Base-by-base conservation (phyloP, 2,113 vertebrate genomes). In the Amphiprion ocellaris region DNA sequence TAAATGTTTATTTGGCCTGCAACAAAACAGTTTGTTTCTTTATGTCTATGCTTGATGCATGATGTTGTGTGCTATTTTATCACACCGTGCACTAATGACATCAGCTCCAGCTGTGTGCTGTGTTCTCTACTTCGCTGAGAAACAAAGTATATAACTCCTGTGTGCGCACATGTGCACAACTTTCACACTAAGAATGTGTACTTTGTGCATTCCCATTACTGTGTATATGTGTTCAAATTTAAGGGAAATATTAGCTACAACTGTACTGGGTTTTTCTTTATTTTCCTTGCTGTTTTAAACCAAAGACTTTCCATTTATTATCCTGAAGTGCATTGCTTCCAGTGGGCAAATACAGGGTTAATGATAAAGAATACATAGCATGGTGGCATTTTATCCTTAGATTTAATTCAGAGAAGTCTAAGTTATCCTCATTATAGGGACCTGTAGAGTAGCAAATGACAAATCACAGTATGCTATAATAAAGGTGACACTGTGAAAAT, bases 401-500 rank as follows among this genome's bases (percentile, higher is more conserved):
- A 89, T 85, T 77, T 84, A 81, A 90, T 90, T 85, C 81, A 30
- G 74, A 67, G 79, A 87, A 77, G 82, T 86, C 89, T 65, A 88
- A 85, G 71, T 75, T 85, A 76, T 92, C 84, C 86, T 92, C 87
- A 90, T 93, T 90, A 91, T 63, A 19, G 67, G 74, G 71, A 87
- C 88, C 89, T 90, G 89, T 86, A 86, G 86, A 88, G 91, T 79
- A 69, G 74, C 78, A 75, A 85, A 91, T 92, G 91, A 92, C 87
- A 86, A 93, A 92, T 92, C 87, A 77, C 84, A 92, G 88, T 79
- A 30, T 90, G 89, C 2, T 69, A 92, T 91, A 93, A 94, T 92
- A 93, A 93, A 94, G 90, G 89, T 93, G 92, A 93, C 90, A 92
- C 90, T 82, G 72, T 84, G 89, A 89, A 90, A 93, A 90, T 92